Evolutionary conservation across 2,888 invertebrate species (phyloP).

Genomic region (Alentia gelatinosa): DNA sequence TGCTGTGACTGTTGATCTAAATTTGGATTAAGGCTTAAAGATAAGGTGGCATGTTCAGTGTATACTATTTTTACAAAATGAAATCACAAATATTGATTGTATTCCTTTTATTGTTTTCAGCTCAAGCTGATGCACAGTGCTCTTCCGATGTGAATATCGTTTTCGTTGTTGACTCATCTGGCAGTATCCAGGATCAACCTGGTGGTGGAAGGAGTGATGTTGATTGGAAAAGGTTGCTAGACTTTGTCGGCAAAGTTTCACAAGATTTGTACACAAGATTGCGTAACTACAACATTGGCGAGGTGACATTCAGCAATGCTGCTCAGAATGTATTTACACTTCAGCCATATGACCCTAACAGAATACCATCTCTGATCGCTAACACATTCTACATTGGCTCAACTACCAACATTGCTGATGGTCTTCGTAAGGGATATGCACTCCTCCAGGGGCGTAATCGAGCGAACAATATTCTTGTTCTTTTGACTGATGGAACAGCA

Average conservation of each 20-base stretch:
- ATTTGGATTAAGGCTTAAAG: too few species aligned
- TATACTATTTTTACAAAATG: too few species aligned
- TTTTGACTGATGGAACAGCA: background rate
- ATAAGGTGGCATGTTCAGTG: too few species aligned
- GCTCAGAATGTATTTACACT: background rate
- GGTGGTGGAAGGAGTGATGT: background rate
- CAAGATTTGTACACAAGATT: background rate
- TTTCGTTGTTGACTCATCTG: slow-evolving; percentile 44
- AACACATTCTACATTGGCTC: background rate
- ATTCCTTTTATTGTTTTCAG: background rate
- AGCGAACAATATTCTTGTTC: background rate
- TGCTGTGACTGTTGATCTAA: too few species aligned
- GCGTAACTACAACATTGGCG: background rate
- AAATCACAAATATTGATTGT: too few species aligned
- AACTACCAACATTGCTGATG: slow-evolving; percentile 30
- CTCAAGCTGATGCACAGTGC: background rate
- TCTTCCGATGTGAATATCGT: background rate
- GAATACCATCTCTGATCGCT: background rate
- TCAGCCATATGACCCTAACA: background rate
- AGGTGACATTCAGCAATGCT: slow-evolving; percentile 3
- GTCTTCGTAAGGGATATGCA: background rate
- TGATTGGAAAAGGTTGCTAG: background rate
- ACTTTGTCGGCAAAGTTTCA: background rate
- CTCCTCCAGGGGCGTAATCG: background rate
- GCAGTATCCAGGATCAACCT: slow-evolving; percentile 5